Evolutionary conservation across 2,888 invertebrate genomes (phyloP).

Genomic region (Drosophila dives): DNA sequence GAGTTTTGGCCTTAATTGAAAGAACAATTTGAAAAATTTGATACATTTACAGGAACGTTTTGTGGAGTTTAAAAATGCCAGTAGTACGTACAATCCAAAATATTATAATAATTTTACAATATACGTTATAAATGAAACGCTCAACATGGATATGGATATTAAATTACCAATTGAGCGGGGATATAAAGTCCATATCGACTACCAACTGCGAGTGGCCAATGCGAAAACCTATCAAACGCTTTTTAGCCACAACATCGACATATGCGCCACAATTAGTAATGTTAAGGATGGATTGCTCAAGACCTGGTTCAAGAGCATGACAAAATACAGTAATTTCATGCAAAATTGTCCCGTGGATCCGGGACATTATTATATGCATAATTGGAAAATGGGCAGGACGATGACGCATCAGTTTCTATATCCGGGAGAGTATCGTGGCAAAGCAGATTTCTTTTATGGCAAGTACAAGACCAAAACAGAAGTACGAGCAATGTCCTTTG

Average conservation of each 20-base stretch:
- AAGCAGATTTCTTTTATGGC: constrained; percentile 26
- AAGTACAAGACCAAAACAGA: constrained; percentile 33
- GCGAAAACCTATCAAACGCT: constrained; percentile 62
- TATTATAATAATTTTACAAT: constrained; percentile 51
- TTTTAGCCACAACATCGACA: constrained; percentile 51
- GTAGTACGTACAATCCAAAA: constrained; percentile 45
- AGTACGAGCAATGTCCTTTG: not conserved
- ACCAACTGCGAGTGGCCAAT: constrained; percentile 60
- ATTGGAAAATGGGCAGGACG: constrained; percentile 54
- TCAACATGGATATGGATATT: constrained; percentile 56
- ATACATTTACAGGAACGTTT: constrained; percentile 45
- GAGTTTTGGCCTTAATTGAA: constrained; percentile 13
- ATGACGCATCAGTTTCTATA: constrained; percentile 55
- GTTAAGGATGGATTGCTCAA: constrained; percentile 62
- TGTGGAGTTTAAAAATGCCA: constrained; percentile 32
- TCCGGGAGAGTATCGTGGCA: constrained; percentile 37
- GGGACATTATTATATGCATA: constrained; percentile 61
- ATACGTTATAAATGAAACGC: constrained; percentile 23
- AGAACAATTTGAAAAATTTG: not conserved
- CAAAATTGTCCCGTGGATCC: constrained; percentile 62
- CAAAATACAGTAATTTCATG: constrained; percentile 64
- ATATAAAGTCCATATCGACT: constrained; percentile 50
- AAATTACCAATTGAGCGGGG: constrained; percentile 44
- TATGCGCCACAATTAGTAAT: constrained; percentile 47
- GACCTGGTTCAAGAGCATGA: constrained; percentile 62